These are phyloP conservation scores for Diogma glabrata DNA, from an alignment of 2,888 invertebrate species.

Conservation along the genomic window DNA sequence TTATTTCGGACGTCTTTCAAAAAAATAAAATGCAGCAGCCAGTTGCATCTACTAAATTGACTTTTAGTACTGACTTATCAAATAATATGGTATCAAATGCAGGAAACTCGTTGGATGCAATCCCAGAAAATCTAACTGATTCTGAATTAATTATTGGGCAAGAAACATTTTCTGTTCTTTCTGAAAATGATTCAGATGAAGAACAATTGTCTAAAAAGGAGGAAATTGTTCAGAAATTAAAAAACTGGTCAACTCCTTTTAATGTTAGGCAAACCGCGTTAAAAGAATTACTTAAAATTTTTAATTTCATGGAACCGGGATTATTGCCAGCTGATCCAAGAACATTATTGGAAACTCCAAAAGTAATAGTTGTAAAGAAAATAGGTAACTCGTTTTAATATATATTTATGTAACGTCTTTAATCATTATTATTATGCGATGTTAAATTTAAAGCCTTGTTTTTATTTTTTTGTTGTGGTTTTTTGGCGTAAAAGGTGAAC, in stretches of 20 bases:
- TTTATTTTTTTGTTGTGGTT: neutral
- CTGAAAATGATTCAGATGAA: neutral
- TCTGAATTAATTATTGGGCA: neutral
- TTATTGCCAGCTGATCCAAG: neutral
- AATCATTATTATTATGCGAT: neutral
- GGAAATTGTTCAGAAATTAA: neutral
- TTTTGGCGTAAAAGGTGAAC: conserved; percentile 7
- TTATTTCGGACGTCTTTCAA: neutral
- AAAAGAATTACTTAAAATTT: neutral
- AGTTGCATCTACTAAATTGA: neutral
- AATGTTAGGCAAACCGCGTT: conserved; percentile 4
- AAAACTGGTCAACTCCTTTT: neutral
- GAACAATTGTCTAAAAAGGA: neutral
- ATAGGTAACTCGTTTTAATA: neutral
- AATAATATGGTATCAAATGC: neutral
- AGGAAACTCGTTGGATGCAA: neutral
- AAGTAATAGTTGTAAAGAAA: neutral
- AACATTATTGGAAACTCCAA: conserved; percentile 8
- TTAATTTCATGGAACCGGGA: conserved; percentile 2
- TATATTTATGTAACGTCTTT: neutral
- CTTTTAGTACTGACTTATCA: conserved; percentile 1
- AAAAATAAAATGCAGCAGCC: neutral
- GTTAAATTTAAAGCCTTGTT: neutral
- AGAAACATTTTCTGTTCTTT: neutral
- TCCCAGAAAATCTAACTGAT: neutral